phyloP scores from a whole-genome alignment of 2,888 invertebrate species.

The Sthenelais limicola region DNA sequence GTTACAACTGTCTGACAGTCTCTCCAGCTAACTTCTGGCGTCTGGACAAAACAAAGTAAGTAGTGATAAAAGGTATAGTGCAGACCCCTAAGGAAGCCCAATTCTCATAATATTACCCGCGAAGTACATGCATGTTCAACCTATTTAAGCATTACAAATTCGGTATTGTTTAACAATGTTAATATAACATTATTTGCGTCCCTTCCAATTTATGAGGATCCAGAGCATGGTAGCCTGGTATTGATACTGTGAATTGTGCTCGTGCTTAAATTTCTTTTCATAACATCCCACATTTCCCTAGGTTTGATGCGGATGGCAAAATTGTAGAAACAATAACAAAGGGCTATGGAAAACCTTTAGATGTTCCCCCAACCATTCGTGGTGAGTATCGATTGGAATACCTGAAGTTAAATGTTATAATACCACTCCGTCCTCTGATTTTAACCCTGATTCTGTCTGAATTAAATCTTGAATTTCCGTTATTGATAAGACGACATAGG shows the following conservation, averaged over 20 bases:
- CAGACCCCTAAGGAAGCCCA: too few relatives aligned
- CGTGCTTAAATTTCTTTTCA: not conserved
- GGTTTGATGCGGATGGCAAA: slow-evolving; percentile 64
- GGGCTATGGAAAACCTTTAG: slow-evolving; percentile 61
- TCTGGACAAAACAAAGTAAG: slow-evolving; percentile 59
- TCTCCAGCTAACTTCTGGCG: slow-evolving; percentile 96
- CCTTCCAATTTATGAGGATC: too few relatives aligned
- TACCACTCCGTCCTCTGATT: not conserved
- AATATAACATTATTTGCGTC: too few relatives aligned
- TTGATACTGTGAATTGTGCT: too few relatives aligned
- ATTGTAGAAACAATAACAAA: slow-evolving; percentile 64
- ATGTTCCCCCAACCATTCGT: slow-evolving; percentile 63
- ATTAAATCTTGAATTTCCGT: too few relatives aligned
- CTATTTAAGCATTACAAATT: too few relatives aligned
- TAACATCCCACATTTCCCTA: not conserved
- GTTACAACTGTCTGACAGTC: slow-evolving; percentile 90
- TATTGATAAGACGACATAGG: not conserved
- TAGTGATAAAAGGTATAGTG: too few relatives aligned
- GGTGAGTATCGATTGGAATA: slow-evolving; percentile 53
- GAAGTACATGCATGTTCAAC: too few relatives aligned
- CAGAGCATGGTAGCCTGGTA: too few relatives aligned
- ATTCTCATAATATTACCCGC: too few relatives aligned
- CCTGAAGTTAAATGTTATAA: not conserved
- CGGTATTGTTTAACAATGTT: too few relatives aligned
- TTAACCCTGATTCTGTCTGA: too few relatives aligned